phyloP scores from a whole-genome alignment of 2,113 vertebrate species.

The Galeopterus variegatus region DNA sequence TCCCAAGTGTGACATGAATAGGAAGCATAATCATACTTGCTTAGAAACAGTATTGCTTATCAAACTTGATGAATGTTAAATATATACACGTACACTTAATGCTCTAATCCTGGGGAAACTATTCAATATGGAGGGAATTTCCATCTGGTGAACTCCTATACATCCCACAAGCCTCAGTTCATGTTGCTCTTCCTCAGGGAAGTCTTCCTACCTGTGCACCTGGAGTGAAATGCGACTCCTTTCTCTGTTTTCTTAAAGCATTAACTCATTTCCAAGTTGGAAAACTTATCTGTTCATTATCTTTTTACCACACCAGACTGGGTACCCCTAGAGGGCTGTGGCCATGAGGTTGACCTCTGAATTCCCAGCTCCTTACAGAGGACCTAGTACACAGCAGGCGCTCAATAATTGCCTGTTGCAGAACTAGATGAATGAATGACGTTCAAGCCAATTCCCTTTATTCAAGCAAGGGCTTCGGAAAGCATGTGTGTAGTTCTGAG shows the following conservation, averaged over 20 bases:
- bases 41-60: not conserved
- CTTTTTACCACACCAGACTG: not conserved
- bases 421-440: conserved; percentile 59
- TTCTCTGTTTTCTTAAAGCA: not conserved
- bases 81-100: not conserved
- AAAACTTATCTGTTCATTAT: not conserved
- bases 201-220: not conserved
- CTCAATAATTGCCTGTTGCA: not conserved
- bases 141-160: not conserved
- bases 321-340: rapidly evolving
- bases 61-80: not conserved
- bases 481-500: conserved; percentile 48
- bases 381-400: not conserved
- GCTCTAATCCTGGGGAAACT: not conserved
- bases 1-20: rapidly evolving
- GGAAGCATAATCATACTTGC: not conserved
- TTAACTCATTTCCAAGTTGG: not conserved
- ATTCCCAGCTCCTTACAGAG: not conserved
- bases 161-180: not conserved
- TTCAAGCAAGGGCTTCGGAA: conserved; percentile 55
- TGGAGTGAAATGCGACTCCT: not conserved
- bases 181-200: not conserved
- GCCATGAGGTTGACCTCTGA: not conserved
- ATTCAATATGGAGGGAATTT: rapidly evolving
- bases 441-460: not conserved